Evolutionary conservation across 2,797 vertebrate genomes (phyloP).

Genomic region (Amblyraja radiata): DNA sequence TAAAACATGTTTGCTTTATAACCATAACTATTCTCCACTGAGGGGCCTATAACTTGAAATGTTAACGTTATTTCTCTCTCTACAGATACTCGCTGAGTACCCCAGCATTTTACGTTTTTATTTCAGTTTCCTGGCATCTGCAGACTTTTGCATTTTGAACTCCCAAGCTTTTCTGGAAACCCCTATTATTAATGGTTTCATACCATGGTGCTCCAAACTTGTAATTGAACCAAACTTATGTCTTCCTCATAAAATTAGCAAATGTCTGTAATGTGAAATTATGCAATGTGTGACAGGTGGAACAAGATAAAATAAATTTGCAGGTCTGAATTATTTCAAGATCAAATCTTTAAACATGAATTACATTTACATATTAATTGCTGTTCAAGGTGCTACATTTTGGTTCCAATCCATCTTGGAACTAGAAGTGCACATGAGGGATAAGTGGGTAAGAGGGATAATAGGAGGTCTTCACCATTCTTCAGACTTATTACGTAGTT

Average conservation of each 20-base stretch:
- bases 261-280: background rate
- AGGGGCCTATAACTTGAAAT: too few relatives aligned
- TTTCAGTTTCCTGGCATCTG: too few relatives aligned
- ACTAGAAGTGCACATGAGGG: background rate
- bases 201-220: background rate
- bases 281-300: background rate
- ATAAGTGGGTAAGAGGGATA: background rate
- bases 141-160: background rate
- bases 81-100: too few relatives aligned
- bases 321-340: background rate
- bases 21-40: too few relatives aligned
- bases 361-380: background rate
- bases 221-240: background rate
- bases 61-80: too few relatives aligned
- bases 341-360: background rate
- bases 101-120: too few relatives aligned
- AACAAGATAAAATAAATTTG: background rate
- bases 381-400: background rate
- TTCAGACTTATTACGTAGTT: background rate
- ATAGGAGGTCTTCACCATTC: background rate
- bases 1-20: too few relatives aligned
- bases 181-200: background rate
- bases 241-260: background rate
- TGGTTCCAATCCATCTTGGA: background rate
- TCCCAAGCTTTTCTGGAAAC: background rate